Conservation (phyloP, 2,113 vertebrate species). For the Rissa tridactyla region DNA sequence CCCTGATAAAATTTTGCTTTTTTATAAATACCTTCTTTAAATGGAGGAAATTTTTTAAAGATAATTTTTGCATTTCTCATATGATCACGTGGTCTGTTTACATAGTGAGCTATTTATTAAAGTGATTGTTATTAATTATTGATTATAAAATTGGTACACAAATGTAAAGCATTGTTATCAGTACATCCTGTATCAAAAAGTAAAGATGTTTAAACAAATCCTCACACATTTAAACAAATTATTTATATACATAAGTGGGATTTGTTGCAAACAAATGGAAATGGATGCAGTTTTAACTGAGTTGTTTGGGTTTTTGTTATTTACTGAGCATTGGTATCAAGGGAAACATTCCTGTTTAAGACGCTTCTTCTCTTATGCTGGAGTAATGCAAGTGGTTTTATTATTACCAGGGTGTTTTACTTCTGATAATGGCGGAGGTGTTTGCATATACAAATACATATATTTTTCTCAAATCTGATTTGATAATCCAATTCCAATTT, state of each 20-base stretch:
- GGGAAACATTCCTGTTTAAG: background rate
- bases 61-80: background rate
- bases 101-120: background rate
- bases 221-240: background rate
- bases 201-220: background rate
- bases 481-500: conserved; percentile 58
- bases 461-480: conserved; percentile 29
- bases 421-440: background rate
- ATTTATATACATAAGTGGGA: background rate
- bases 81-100: background rate
- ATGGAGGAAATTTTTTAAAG: background rate
- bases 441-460: background rate
- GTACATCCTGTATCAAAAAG: background rate
- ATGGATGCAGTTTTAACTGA: background rate
- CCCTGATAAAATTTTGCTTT: background rate
- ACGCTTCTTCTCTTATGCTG: background rate
- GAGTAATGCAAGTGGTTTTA: background rate
- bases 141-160: background rate
- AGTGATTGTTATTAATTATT: background rate
- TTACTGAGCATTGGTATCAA: background rate
- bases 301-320: background rate
- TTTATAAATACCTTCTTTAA: background rate
- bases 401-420: background rate
- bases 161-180: background rate
- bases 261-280: background rate